Evolutionary conservation across 2,113 vertebrate genomes (phyloP).

Genomic region (Hippocampus mohnikei): DNA sequence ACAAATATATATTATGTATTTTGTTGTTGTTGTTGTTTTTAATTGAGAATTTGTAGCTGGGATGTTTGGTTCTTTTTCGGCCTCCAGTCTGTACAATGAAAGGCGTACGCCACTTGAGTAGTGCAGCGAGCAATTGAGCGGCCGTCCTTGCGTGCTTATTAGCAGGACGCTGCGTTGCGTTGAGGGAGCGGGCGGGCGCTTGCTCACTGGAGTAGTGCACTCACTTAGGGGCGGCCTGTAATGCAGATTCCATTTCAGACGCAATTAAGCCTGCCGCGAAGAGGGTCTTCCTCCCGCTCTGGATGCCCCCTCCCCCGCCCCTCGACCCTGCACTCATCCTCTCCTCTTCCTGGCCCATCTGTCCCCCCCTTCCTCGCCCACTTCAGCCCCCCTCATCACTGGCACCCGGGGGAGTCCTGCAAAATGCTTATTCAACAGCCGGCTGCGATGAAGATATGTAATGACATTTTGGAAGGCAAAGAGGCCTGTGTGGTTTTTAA

Average conservation of each 20-base stretch:
- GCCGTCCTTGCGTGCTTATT: conserved; percentile 27
- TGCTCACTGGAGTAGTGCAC: conserved; percentile 70
- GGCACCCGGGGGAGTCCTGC: conserved; percentile 69
- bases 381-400: conserved; percentile 43
- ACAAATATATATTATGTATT: no score
- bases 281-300: conserved; percentile 60
- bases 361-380: conserved; percentile 25
- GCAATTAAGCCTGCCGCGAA: conserved; percentile 71
- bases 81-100: not conserved
- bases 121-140: not conserved
- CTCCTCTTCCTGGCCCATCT: conserved; percentile 29
- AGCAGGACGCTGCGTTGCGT: conserved; percentile 46
- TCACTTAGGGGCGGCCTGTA: conserved; percentile 73
- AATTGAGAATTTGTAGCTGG: no score
- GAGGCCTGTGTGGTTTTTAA: conserved; percentile 82
- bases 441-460: conserved; percentile 77
- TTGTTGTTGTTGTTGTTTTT: no score
- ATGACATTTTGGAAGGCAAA: conserved; percentile 79
- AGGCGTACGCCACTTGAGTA: conserved; percentile 46
- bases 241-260: conserved; percentile 81
- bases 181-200: conserved; percentile 36
- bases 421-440: conserved; percentile 83
- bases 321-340: conserved; percentile 26
- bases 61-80: not conserved
- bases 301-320: conserved; percentile 32